Percentiles rank a stretch among this genome's conserved stretches.
phyloP scores from a whole-genome alignment of 37 sponge, comb jelly and placozoan genomes.

The Aplysina aerophoba region DNA sequence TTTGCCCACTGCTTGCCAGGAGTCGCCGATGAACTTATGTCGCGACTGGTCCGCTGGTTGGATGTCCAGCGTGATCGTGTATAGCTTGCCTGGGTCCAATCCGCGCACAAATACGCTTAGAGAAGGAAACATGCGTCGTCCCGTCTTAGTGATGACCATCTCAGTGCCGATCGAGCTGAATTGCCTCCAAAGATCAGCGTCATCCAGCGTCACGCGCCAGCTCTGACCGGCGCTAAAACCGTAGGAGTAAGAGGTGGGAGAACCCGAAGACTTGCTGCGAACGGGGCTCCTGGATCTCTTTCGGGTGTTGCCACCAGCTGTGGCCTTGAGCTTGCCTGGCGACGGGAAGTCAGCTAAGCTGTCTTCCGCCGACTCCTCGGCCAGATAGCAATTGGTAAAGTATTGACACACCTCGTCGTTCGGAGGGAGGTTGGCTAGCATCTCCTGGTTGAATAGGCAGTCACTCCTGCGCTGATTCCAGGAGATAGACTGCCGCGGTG shows the following conservation, averaged over 20 bases:
- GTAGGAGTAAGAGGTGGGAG: neutral
- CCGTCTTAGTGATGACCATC: conserved; percentile 90
- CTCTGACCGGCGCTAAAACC: neutral
- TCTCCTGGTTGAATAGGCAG: too few species aligned
- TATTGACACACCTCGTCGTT: too few species aligned
- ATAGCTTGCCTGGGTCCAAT: conserved; percentile 49
- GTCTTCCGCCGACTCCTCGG: neutral
- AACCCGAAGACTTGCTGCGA: too few species aligned
- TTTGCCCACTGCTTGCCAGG: conserved; percentile 84
- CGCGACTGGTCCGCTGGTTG: conserved; percentile 77
- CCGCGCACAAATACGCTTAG: conserved; percentile 42
- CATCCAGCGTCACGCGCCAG: conserved; percentile 62
- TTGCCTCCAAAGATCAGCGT: conserved; percentile 67
- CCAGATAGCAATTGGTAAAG: too few species aligned
- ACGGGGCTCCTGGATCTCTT: conserved; percentile 1
- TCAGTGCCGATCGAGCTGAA: conserved; percentile 85
- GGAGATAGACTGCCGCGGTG: too few species aligned
- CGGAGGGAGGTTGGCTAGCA: too few species aligned
- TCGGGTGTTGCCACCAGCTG: neutral
- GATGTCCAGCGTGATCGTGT: conserved; percentile 66
- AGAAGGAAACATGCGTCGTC: conserved; percentile 88
- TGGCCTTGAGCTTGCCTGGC: neutral
- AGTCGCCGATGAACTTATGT: conserved; percentile 77
- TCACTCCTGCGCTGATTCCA: too few species aligned
- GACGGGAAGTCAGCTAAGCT: conserved; percentile 3